Evolutionary conservation across 2,797 vertebrate species (phyloP).

Genomic region (Chaetophractus vellerosus): DNA sequence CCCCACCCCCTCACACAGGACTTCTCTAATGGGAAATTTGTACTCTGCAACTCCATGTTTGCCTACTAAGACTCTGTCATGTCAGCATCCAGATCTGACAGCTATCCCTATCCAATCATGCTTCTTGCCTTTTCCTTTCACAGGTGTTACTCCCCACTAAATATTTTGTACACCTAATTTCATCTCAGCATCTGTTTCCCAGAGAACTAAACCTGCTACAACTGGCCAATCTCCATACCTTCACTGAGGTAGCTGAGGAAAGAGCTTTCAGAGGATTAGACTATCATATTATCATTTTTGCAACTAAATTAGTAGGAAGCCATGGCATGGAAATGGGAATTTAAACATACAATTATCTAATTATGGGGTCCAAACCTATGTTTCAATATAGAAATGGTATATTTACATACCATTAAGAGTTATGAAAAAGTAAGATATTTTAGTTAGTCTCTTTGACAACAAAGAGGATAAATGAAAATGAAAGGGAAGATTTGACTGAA

Average conservation of each 20-base stretch:
- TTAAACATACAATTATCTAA: not conserved
- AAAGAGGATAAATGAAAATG: not conserved
- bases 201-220: not conserved
- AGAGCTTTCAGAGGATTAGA: not conserved
- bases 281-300: not conserved
- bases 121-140: not conserved
- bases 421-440: not conserved
- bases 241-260: not conserved
- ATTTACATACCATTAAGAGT: not conserved
- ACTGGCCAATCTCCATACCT: not conserved
- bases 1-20: not conserved
- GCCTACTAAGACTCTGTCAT: not conserved
- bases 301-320: not conserved
- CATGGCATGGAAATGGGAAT: not conserved
- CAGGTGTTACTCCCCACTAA: not conserved
- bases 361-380: not conserved
- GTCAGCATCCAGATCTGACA: not conserved
- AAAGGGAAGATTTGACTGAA: conserved; percentile 39
- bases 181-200: not conserved
- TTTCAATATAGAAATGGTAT: not conserved
- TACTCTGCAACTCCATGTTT: rapidly evolving
- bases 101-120: not conserved
- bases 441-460: not conserved
- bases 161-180: not conserved
- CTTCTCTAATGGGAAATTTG: not conserved